These are phyloP conservation scores for Eilema caniola DNA, from an alignment of 2,888 invertebrate genomes.

Conservation along the genomic window DNA sequence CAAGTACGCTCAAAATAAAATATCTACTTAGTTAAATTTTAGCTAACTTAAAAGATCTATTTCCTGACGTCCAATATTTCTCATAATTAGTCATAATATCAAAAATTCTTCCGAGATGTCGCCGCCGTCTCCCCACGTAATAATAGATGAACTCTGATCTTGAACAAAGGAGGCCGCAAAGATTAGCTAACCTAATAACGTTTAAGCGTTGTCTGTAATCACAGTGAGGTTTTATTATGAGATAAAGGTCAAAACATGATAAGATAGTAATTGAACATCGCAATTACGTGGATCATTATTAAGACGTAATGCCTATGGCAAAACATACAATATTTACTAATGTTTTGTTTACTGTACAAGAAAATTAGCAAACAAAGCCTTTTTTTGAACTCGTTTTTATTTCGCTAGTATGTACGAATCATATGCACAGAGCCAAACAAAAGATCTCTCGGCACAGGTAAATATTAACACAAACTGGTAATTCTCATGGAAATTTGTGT, in stretches of 20 bases:
- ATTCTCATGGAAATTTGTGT: conserved; percentile 11
- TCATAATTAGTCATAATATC: background rate
- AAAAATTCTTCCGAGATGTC: conserved; percentile 16
- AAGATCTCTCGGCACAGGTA: background rate
- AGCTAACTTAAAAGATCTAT: too few relatives aligned
- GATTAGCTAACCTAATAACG: conserved; percentile 50
- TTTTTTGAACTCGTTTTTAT: conserved; percentile 2
- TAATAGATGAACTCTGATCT: conserved; percentile 36
- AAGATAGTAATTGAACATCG: conserved; percentile 42
- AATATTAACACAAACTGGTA: conserved; percentile 22
- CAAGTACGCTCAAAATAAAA: too few relatives aligned
- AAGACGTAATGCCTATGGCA: conserved; percentile 30
- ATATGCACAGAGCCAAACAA: conserved; percentile 19
- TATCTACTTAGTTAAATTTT: too few relatives aligned
- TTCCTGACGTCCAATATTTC: background rate
- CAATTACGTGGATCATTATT: conserved; percentile 33
- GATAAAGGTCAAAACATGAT: conserved; percentile 45
- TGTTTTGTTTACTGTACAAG: too few relatives aligned
- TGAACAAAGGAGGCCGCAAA: conserved; percentile 44
- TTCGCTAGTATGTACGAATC: background rate
- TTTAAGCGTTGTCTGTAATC: conserved; percentile 45
- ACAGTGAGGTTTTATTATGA: conserved; percentile 42
- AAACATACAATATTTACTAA: conserved; percentile 7
- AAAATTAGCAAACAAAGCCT: conserved; percentile 14
- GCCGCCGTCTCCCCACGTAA: conserved; percentile 19